Evolutionary conservation across 92 coral and sea anemone species (phyloP), one percentile per base, ranked within the genome.

Genomic region (Ricordea florida): DNA sequence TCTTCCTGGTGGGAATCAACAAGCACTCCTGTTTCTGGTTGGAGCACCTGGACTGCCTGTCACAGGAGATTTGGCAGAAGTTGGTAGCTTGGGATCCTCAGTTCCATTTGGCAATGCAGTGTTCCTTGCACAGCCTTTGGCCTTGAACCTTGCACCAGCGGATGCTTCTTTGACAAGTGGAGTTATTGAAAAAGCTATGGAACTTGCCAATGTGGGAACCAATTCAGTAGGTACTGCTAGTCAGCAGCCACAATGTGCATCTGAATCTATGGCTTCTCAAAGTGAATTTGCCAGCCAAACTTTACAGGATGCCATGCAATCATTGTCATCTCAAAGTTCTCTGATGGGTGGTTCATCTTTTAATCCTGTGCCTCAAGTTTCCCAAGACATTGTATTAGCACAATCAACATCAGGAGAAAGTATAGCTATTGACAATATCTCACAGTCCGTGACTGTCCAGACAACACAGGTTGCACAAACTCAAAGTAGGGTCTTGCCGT

Each of bases 131-230:
- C 92, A 82, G 60, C 87, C 92, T 15, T 51, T 86, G 23, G 76
- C 80, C n/a, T 61, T 79, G 30, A 86, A 77, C 38, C 75, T 83
- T 18, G 58, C 81, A 30, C 61, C 89, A 15, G 63, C 64, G 34
- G 78, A 55, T 22, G 20, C 69, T 45, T 61, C 43, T 1, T 29
- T 27, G 22, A 46, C 44, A 3, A 62, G 48, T 18, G 75, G 80
- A 10, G 96, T 90, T 22, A 79, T 87, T 22, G 96, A 90, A 48
- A 90, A 87, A 62, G 92, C 96, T 25, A 78, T 90, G 96, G 84
- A 87, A 46, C 86, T 87, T 30, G 89, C 92, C 3, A 51, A 89
- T 40, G 49, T 77, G 23, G 76, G 56, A 44, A 23, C 80, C 40
- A 58, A 9, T 53, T 18, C 38, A 1, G 33, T 6, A 15, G 64